Base-by-base conservation (phyloP, 2,797 vertebrate species). In the Tragopan temminckii region DNA sequence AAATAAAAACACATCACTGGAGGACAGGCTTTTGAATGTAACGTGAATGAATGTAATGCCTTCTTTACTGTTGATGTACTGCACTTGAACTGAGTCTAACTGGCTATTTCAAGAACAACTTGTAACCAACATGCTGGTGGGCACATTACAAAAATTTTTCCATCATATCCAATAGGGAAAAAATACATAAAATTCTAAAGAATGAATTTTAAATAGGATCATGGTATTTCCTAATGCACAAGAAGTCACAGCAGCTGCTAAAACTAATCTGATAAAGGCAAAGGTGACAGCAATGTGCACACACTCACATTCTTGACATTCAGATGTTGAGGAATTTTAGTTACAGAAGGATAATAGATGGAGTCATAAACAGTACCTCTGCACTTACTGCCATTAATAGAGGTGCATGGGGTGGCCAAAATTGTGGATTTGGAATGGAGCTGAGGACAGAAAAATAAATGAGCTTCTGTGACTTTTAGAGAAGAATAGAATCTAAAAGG, bases 1-100 rank as follows among this genome's bases (percentile, higher is more conserved):
- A 84, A 88, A 46, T 52, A 69, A 80, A 95, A 52, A 3, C 31
- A 24, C 2, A 45, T 74, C 24, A 84, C 20, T 61, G 50, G 33
- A 84, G 33, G 63, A 82, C 25, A 93, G 80, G 59, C 80, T 52
- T 90, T 63, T 36, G 15, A 93, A 86, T 77, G 31, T 93, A 84
- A n/a, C 62, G 43, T 50, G 27, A 88, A 19, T 75, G 78, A 95
- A 81, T 58, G 78, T 53, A 80, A 86, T 92, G 61, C 23, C n/a
- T 18, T 84, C 24, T 27, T 85, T 8, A 29, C 9, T 76, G 50
- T 29, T 75, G 64, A 62, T 46, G 20, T 80, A 16, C 27, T 84
- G 29, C 17, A 59, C 5, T 66, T 85, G 52, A 91, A 87, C 19
- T 50, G 8, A 11, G 16, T 92, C 96, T 89, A 82, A 77, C 82